Evolutionary conservation across 2,888 invertebrate genomes (phyloP), one percentile per base, ranked within the genome.

Genomic region (Lomographa bimaculata): DNA sequence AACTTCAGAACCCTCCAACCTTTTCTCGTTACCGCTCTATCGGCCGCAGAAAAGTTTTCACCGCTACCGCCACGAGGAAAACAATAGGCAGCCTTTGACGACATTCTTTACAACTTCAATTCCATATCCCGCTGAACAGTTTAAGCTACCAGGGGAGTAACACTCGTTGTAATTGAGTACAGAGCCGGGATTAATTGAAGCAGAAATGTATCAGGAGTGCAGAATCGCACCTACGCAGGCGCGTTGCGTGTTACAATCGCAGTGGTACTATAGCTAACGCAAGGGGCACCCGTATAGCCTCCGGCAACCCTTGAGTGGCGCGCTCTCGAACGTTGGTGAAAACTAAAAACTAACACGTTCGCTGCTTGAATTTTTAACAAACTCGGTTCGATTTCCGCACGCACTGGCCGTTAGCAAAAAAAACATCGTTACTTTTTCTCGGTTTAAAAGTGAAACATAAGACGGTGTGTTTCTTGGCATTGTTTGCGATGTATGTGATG

Each of bases 161-260:
- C 57, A 67, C 64, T 64, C 56, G 68, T 71, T 80, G 76, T 83
- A 86, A 87, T 85, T 78, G 77, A 83, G 81, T 78, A 77, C 71
- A 71, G 71, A 76, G 74, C 66, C 57, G 65, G 74, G 74, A 86
- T 86, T 87, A 87, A 86, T 87, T 87, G 82, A 82, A 77, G 80
- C 79, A 79, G 81, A 82, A 86, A 83, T 83, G 79, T 86, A 86
- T 83, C 80, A 81, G 62, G 71, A 80, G 81, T 83, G 80, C 84
- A 81, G 76, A 69, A 64, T 65, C 64, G 60, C 74, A 74, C 67
- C 65, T 76, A 86, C 87, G 87, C 87, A 85, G 72, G 87, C 87
- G 87, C 87, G 72, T 52, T 77, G 65, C 66, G 63, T 60, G 52
- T 48, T 57, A 53, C 41, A 57, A 71, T 80, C 80, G 80, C 86